phyloP scores from a whole-genome alignment of 2,888 invertebrate genomes.

The Leptopilina myrica region DNA sequence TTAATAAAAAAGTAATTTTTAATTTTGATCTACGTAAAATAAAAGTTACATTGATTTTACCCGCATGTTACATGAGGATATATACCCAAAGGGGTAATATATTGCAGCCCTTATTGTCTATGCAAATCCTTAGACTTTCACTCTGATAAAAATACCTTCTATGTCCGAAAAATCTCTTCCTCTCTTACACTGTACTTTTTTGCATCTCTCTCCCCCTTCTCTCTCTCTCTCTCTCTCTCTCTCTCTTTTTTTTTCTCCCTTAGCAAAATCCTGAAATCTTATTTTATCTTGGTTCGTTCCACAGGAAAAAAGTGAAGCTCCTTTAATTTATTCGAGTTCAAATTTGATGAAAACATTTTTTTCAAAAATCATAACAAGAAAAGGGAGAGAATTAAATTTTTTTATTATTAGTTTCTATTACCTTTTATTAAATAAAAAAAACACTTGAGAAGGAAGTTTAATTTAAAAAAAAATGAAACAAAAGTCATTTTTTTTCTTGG shows the following conservation, averaged over 20 bases:
- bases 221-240: neutral
- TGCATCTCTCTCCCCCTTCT: neutral
- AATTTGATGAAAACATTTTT: constrained; percentile 63
- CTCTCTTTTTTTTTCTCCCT: neutral
- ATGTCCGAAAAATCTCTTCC: constrained; percentile 55
- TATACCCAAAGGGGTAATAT: constrained; percentile 56
- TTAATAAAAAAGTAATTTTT: no score
- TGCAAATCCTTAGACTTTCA: constrained; percentile 70
- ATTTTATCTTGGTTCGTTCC: constrained; percentile 47
- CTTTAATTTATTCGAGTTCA: constrained; percentile 67
- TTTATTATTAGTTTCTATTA: no score
- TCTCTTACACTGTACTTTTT: neutral
- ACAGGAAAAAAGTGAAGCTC: constrained; percentile 42
- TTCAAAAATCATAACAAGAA: no score
- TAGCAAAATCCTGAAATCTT: constrained; percentile 18
- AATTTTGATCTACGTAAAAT: no score
- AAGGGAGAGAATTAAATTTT: neutral
- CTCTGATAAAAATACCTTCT: constrained; percentile 68
- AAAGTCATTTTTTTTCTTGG: no score
- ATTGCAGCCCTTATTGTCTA: constrained; percentile 67
- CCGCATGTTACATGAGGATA: no score
- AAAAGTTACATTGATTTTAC: no score
- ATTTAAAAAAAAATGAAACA: no score
- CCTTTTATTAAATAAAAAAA: no score
- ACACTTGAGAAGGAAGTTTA: no score